Conservation (phyloP, 2,888 invertebrate genomes). For the Cryptosula pallasiana region DNA sequence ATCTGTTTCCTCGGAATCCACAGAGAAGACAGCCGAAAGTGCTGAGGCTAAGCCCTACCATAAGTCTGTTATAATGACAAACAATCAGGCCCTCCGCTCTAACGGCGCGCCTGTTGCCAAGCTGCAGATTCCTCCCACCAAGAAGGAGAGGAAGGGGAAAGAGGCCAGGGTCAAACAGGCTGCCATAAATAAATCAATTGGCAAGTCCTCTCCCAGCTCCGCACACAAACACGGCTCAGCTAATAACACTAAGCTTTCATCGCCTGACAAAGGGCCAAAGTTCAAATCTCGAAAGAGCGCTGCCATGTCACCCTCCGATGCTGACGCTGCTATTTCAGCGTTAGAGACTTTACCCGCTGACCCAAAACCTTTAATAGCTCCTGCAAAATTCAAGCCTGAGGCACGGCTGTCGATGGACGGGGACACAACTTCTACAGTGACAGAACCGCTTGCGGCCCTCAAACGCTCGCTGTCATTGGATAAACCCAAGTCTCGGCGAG, state of each 20-base stretch:
- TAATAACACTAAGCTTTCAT: not conserved
- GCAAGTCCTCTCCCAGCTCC: not conserved
- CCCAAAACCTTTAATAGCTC: not conserved
- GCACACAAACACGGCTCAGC: too few relatives aligned
- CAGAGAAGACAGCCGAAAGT: conserved; percentile 1
- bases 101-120: not conserved
- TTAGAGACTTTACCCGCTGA: not conserved
- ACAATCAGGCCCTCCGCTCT: not conserved
- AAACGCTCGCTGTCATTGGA: not conserved
- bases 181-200: not conserved
- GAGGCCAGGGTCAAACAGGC: not conserved
- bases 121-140: not conserved
- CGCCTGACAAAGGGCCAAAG: not conserved
- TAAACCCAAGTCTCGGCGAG: not conserved
- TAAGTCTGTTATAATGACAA: not conserved
- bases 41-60: not conserved
- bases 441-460: not conserved
- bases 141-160: conserved; percentile 14
- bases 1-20: conserved; percentile 1
- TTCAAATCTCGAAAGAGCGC: not conserved
- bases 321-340: not conserved
- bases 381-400: conserved; percentile 10
- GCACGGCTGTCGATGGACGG: not conserved
- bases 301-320: not conserved
- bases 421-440: not conserved